Percentiles rank a stretch among this genome's conserved stretches.
Conservation (phyloP, 2,113 vertebrate genomes). For the Tapirus terrestris region DNA sequence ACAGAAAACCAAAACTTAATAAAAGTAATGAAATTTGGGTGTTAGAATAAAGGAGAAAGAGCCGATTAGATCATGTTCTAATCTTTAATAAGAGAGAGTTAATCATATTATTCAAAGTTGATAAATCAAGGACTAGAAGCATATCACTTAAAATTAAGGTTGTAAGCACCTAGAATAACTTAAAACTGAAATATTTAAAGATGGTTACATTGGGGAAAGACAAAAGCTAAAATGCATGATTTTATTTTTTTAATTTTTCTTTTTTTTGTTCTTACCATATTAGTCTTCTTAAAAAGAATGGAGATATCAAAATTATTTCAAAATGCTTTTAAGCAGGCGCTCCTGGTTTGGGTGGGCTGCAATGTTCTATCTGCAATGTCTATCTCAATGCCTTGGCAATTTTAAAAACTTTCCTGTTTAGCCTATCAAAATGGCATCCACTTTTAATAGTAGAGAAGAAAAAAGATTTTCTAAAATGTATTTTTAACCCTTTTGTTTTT, state of each 20-base stretch:
- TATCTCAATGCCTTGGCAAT: neutral
- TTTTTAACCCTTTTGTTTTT: constrained; percentile 31
- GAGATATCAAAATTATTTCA: neutral
- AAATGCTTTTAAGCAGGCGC: neutral
- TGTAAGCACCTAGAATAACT: constrained; percentile 4
- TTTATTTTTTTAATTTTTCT: neutral
- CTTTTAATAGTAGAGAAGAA: neutral
- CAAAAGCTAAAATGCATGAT: neutral
- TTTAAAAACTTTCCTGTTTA: constrained; percentile 11
- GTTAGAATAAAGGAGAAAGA: neutral
- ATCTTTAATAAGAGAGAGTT: neutral
- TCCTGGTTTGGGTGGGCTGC: neutral
- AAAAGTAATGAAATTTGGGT: neutral
- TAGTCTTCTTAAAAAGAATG: neutral
- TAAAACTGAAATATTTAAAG: constrained; percentile 24
- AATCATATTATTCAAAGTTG: neutral
- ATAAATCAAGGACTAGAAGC: neutral
- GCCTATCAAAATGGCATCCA: neutral
- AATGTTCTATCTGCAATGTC: neutral
- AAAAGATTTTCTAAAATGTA: neutral
- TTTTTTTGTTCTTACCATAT: neutral
- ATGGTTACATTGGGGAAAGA: neutral
- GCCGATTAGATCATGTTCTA: neutral
- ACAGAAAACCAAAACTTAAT: neutral
- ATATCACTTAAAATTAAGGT: neutral